Conservation (phyloP, 2,113 vertebrate species). For the Ahaetulla prasina region DNA sequence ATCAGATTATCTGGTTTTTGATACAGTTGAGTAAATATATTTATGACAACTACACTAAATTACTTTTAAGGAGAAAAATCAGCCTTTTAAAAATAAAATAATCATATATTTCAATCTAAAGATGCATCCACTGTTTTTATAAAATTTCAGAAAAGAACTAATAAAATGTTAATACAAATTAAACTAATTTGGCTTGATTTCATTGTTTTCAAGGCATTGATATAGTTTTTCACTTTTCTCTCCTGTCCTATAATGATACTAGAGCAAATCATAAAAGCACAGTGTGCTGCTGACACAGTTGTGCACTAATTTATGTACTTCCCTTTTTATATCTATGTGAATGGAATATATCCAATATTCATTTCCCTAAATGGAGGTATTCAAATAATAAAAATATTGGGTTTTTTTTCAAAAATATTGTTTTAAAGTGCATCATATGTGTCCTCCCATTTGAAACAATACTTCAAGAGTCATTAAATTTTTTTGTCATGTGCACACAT, state of each 20-base stretch:
- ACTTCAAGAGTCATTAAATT: slow-evolving; percentile 23
- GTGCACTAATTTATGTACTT: slow-evolving; percentile 27
- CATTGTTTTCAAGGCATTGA: slow-evolving; percentile 11
- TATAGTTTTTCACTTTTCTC: background rate
- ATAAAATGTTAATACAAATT: slow-evolving; percentile 33
- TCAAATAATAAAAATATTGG: slow-evolving; percentile 38
- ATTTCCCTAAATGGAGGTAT: slow-evolving; percentile 26
- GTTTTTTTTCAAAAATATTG: slow-evolving; percentile 24
- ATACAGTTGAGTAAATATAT: background rate
- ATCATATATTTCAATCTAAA: slow-evolving; percentile 10
- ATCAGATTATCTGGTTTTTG: background rate
- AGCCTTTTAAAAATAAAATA: slow-evolving; percentile 25
- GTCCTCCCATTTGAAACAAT: slow-evolving; percentile 28
- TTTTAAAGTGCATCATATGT: slow-evolving; percentile 43
- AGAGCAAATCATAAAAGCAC: background rate
- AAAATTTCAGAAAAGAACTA: slow-evolving; percentile 35
- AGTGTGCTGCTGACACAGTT: slow-evolving; percentile 26
- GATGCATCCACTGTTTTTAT: slow-evolving; percentile 5
- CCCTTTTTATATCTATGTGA: background rate
- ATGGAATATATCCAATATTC: slow-evolving; percentile 18
- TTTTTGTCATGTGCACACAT: background rate
- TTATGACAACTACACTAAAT: slow-evolving; percentile 24
- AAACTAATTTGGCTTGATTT: slow-evolving; percentile 12
- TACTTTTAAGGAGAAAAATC: slow-evolving; percentile 30
- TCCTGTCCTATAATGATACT: slow-evolving; percentile 14